Evolutionary conservation across 2,888 invertebrate species (phyloP).

Genomic region (Drosophila nigritarsus): DNA sequence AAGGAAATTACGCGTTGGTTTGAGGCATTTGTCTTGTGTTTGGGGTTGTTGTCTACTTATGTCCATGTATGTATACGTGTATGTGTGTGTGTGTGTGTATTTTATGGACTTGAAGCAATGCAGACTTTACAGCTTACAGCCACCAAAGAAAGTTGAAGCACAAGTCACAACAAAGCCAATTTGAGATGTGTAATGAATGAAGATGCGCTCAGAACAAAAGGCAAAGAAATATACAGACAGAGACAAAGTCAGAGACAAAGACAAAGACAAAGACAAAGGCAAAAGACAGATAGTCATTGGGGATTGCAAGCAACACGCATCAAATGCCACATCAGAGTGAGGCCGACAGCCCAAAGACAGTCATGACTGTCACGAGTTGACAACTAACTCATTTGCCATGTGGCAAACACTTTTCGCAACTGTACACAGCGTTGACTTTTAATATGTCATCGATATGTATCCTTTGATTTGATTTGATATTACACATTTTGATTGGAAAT

Average conservation of each 20-base stretch:
- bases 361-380: not conserved
- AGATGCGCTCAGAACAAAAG: constrained; percentile 33
- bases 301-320: constrained; percentile 13
- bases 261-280: not conserved
- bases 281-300: not conserved
- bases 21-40: constrained; percentile 38
- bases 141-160: constrained; percentile 41
- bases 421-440: not conserved
- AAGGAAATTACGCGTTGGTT: constrained; percentile 68
- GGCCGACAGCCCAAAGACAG: constrained; percentile 47
- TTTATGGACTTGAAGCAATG: constrained; percentile 69
- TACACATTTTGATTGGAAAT: not conserved
- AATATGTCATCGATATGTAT: constrained; percentile 21
- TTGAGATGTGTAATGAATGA: constrained; percentile 69
- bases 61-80: constrained; percentile 1
- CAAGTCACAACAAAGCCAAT: constrained; percentile 73
- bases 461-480: not conserved
- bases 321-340: constrained; percentile 13
- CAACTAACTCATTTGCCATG: constrained; percentile 1
- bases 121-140: constrained; percentile 74
- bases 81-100: constrained; percentile 15
- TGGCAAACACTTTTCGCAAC: constrained; percentile 6
- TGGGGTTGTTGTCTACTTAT: constrained; percentile 45
- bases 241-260: constrained; percentile 8
- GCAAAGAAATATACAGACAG: constrained; percentile 3